Evolutionary conservation across 2,797 vertebrate genomes (phyloP), one percentile per base, ranked within the genome.

Genomic region (Lithobates pipiens): DNA sequence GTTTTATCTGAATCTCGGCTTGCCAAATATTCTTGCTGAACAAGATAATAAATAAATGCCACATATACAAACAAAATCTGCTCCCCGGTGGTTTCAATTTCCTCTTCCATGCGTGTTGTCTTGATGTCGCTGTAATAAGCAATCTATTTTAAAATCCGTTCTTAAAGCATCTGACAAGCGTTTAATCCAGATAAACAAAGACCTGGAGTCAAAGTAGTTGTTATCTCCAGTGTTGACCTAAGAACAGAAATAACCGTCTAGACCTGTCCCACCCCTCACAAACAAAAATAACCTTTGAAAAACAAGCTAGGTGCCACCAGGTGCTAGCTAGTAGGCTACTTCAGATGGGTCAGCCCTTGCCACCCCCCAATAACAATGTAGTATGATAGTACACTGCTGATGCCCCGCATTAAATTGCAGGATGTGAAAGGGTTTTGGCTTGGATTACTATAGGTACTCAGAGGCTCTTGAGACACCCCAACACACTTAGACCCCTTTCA

Each of bases 1-100:
- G 61, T 27, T 77, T 77, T 82, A 61, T 82, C 50, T 65, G 46
- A 75, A 27, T 61, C 18, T 90, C 80, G 76, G 86, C 88, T 88
- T 87, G 85, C 79, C 84, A 88, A 89, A 89, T 70, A 84, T 54
- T 83, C 84, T 77, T 67, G 16, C 84, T 88, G 80, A 85, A 77
- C 57, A 68, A 83, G 83, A 92, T 89, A 92, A 92, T 91, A 92
- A 90, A 93, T 91, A 90, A 87, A 90, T 79, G 88, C 85, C 90
- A 90, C 83, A 84, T 86, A 85, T 85, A 88, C 89, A 89, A 84
- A 88, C 88, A 91, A 77, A 81, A 89, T 88, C 87, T 82, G 75
- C 83, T 90, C 67, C 76, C 88, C 83, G 73, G 89, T 91, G 91
- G 88, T 91, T 93, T 88, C 88, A 89, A 88, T 93, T 91, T 91